These are phyloP conservation scores for Castor canadensis DNA, from an alignment of 2,113 vertebrate species.

Conservation along the genomic window DNA sequence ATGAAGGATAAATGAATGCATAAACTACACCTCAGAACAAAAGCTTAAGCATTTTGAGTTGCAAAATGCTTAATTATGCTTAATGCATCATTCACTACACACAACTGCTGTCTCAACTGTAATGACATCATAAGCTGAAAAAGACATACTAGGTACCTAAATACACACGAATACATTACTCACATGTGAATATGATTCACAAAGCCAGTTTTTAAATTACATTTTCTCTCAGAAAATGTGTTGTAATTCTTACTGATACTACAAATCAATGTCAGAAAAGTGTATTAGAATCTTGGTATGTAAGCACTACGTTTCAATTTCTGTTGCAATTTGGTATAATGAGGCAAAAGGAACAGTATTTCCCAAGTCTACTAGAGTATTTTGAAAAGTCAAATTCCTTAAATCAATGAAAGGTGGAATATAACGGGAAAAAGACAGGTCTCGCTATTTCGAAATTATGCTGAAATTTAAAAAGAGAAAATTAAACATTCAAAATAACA, in stretches of 20 bases:
- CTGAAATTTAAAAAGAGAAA: slow-evolving; percentile 20
- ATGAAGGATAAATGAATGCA: neutral
- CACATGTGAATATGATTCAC: neutral
- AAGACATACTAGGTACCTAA: neutral
- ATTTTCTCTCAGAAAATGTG: slow-evolving; percentile 17
- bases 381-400: slow-evolving; percentile 33
- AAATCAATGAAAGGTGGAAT: slow-evolving; percentile 10
- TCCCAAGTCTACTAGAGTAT: neutral
- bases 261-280: neutral
- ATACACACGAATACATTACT: neutral
- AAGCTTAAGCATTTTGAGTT: slow-evolving; percentile 16
- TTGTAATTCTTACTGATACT: slow-evolving; percentile 5
- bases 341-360: neutral
- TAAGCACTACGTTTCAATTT: slow-evolving; percentile 29
- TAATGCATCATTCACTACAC: neutral
- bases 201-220: neutral
- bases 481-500: slow-evolving; percentile 16
- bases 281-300: neutral
- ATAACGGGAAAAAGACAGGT: neutral
- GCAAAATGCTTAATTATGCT: slow-evolving; percentile 16
- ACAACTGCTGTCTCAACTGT: neutral
- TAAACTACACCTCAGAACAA: neutral
- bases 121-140: neutral
- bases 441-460: neutral
- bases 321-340: slow-evolving; percentile 21